Percentiles rank a stretch among this genome's conserved stretches.
These are phyloP conservation scores for Aphelocoma californica DNA, from an alignment of 2,797 vertebrate species.

Conservation along the genomic window DNA sequence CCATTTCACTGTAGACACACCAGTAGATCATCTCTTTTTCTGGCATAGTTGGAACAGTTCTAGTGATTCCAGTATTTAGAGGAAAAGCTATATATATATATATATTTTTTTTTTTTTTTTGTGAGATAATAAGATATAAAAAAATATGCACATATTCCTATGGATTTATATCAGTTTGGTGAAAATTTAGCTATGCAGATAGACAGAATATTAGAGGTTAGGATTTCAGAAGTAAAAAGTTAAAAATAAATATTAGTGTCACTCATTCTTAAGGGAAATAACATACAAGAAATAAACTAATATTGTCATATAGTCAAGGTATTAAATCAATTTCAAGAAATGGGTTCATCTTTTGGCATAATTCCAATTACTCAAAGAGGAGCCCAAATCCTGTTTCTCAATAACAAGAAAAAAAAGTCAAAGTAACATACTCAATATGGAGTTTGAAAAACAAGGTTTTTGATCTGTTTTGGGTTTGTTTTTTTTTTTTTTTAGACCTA, in stretches of 20 bases:
- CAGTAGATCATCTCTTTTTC: neutral
- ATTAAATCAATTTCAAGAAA: neutral
- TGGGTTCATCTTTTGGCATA: neutral
- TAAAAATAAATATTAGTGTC: neutral
- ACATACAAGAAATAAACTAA: neutral
- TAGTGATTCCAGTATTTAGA: neutral
- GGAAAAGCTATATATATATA: neutral
- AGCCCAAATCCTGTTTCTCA: neutral
- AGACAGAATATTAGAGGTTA: neutral
- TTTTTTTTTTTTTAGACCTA: neutral
- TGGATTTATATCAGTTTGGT: neutral
- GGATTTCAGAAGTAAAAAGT: neutral
- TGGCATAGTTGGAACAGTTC: neutral
- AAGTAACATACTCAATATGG: neutral
- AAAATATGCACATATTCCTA: neutral
- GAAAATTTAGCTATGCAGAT: neutral
- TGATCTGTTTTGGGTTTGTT: neutral
- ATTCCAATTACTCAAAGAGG: neutral
- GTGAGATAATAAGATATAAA: neutral
- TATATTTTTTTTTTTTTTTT: neutral
- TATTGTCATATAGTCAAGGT: neutral
- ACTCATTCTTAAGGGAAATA: neutral
- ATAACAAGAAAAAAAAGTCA: neutral
- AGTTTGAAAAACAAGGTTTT: neutral
- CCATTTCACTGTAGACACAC: neutral